phyloP scores from a whole-genome alignment of 2,888 invertebrate genomes.

The Notodonta ziczac region DNA sequence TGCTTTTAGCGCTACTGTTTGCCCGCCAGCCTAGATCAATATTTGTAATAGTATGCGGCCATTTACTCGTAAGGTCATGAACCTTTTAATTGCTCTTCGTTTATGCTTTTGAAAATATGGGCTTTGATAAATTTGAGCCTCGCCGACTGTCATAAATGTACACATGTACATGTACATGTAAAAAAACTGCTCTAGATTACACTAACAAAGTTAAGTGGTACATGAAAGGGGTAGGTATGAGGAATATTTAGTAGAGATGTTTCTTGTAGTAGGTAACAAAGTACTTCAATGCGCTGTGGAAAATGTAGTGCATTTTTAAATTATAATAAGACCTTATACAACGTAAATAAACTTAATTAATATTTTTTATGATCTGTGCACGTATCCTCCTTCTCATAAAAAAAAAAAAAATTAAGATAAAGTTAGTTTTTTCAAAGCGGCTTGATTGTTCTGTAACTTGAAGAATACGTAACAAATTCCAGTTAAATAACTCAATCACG shows the following conservation, averaged over 20 bases:
- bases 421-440: too few relatives aligned
- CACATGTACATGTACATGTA: slow-evolving; percentile 60
- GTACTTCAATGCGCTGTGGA: too few relatives aligned
- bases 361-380: too few relatives aligned
- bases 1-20: slow-evolving; percentile 82
- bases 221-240: too few relatives aligned
- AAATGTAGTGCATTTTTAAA: too few relatives aligned
- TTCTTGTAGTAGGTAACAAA: neutral
- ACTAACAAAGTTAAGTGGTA: neutral
- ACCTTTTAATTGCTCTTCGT: slow-evolving; percentile 76
- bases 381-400: too few relatives aligned
- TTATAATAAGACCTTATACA: too few relatives aligned
- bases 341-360: too few relatives aligned
- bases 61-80: slow-evolving; percentile 72
- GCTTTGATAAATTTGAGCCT: slow-evolving; percentile 65
- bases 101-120: slow-evolving; percentile 70
- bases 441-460: too few relatives aligned
- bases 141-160: slow-evolving; percentile 66
- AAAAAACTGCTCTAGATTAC: slow-evolving; percentile 42
- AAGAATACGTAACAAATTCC: neutral
- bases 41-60: slow-evolving; percentile 72
- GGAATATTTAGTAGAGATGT: too few relatives aligned
- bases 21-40: slow-evolving; percentile 73
- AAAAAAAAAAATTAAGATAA: too few relatives aligned
- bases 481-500: neutral